phyloP scores from a whole-genome alignment of 2,888 invertebrate species.

The Colletes collaris region DNA sequence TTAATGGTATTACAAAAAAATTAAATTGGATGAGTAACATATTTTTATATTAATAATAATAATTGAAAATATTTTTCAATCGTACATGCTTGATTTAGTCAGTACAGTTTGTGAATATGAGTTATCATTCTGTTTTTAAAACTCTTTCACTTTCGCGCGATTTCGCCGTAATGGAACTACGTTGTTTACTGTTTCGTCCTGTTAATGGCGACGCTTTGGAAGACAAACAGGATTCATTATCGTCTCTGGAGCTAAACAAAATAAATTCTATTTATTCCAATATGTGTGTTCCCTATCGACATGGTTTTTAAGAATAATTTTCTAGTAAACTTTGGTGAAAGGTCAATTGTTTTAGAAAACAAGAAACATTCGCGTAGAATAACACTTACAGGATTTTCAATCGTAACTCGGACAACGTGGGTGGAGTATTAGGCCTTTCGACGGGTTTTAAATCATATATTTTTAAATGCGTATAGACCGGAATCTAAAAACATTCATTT shows the following conservation, averaged over 20 bases:
- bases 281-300: no score
- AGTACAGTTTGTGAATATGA: background rate
- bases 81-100: no score
- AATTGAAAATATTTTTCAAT: no score
- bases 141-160: background rate
- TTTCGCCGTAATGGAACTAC: background rate
- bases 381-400: constrained; percentile 57
- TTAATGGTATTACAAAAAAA: no score
- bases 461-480: constrained; percentile 88
- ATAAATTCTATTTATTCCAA: background rate
- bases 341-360: background rate
- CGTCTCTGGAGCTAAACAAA: constrained; percentile 36
- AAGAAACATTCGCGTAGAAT: no score
- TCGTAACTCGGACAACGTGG: constrained; percentile 64
- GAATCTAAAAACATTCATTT: constrained; percentile 84
- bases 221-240: constrained; percentile 26
- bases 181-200: constrained; percentile 22
- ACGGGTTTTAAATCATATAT: constrained; percentile 86
- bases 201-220: constrained; percentile 24
- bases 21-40: no score
- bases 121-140: constrained; percentile 7
- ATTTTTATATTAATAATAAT: no score
- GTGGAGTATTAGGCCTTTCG: constrained; percentile 85
- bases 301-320: no score
- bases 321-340: background rate